Base-by-base conservation (phyloP, 1,140 invertebrate genomes). In the Drosophila azteca region DNA sequence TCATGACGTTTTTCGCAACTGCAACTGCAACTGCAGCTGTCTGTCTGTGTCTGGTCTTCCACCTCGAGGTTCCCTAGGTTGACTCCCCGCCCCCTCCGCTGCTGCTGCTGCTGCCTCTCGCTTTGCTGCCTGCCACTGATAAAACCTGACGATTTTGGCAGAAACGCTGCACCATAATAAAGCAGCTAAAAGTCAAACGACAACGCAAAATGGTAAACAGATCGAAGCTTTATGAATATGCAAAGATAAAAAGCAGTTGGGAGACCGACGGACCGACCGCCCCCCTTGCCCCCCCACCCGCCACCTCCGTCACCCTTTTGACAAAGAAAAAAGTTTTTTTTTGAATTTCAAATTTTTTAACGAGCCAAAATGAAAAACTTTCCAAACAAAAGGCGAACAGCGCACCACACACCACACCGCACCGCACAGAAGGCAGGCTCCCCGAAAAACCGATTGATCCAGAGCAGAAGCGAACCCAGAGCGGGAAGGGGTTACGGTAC, bases 351-450 rank as follows among this genome's bases (percentile, higher is more conserved):
- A 87, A 72, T 77, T 88, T 82, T 82, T 87, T 87, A 87, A 87
- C 83, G 83, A 87, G 83, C 79, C 71, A 69, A 88, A 88, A 83
- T 79, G 66, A 87, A 83, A 77, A 87, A 88, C 79, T 87, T 87
- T 88, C 83, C 83, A 88, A 88, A 83, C 83, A 87, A 87, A 87
- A 87, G 71, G 26, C 60, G 57, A 58, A 59, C 50, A 45, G 49
- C 66, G 59, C 59, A 45, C n/a, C n/a, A n/a, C n/a, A n/a, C n/a
- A n/a, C n/a, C 39, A 29, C 44, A 66, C 22, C 44, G 59, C 22
- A 68, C 24, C 24, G 24, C 24, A 26, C 24, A 26, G 24, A 26
- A 26, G 24, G 64, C 24, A 39, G 51, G 26, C 44, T 48, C 20
- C 39, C 20, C 48, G 44, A 45, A 73, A 73, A 69, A 59, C 46